Percentiles rank a stretch among this genome's conserved stretches.
Conservation (phyloP, 1,140 invertebrate genomes). For the Tetragonula clypearis region DNA sequence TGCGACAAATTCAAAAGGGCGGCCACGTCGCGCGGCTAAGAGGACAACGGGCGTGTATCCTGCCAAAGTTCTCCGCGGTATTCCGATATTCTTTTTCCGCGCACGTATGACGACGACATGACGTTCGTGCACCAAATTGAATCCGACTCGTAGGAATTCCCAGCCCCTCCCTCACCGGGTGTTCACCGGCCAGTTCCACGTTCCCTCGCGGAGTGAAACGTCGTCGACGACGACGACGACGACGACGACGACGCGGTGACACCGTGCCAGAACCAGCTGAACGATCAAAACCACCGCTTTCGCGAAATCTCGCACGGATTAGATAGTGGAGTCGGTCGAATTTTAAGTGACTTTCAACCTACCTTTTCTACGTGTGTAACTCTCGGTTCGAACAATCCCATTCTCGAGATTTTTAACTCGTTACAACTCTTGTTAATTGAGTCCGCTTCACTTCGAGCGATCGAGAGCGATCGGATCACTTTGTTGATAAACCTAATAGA, state of each 20-base stretch:
- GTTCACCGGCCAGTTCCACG: background rate
- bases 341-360: too few relatives aligned
- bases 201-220: constrained; percentile 5
- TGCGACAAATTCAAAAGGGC: background rate
- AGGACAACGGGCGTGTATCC: constrained; percentile 13
- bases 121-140: constrained; percentile 51
- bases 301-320: background rate
- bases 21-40: background rate
- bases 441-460: background rate
- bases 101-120: constrained; percentile 49
- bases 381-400: background rate
- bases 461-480: background rate
- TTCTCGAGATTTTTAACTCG: background rate
- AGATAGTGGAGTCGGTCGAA: too few relatives aligned
- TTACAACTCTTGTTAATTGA: background rate
- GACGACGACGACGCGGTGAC: background rate
- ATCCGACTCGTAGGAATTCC: constrained; percentile 42
- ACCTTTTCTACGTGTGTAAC: too few relatives aligned
- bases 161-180: background rate
- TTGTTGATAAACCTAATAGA: too few relatives aligned
- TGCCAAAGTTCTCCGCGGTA: constrained; percentile 1
- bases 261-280: background rate
- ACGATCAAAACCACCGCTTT: background rate
- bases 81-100: constrained; percentile 41
- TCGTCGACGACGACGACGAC: background rate